phyloP scores from a whole-genome alignment of 2,113 vertebrate species.

The Bolborhynchus lineola region DNA sequence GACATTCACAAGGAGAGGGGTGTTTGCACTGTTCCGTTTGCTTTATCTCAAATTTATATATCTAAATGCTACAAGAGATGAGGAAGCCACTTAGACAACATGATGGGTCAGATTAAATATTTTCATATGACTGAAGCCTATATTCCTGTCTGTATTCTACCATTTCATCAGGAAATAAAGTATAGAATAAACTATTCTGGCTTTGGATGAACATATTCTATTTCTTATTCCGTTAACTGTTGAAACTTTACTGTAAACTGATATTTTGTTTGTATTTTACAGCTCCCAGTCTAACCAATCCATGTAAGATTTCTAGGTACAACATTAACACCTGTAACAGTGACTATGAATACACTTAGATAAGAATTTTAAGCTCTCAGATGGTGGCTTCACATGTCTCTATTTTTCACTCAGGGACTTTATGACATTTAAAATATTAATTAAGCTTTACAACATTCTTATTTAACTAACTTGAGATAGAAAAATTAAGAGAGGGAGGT shows the following conservation, averaged over 20 bases:
- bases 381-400: background rate
- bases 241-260: background rate
- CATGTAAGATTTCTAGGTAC: background rate
- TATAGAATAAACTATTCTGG: background rate
- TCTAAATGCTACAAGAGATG: background rate
- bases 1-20: background rate
- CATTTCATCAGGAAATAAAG: background rate
- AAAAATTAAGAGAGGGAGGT: background rate
- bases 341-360: background rate
- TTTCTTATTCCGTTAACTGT: background rate
- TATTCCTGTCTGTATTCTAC: background rate
- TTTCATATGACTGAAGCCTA: background rate
- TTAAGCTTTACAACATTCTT: background rate
- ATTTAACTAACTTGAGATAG: background rate
- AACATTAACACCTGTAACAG: background rate
- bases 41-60: background rate
- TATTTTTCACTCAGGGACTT: background rate
- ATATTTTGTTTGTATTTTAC: background rate
- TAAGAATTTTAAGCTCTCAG: background rate
- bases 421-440: background rate
- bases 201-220: background rate
- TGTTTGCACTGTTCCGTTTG: background rate
- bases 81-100: background rate
- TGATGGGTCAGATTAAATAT: background rate
- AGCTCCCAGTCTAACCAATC: background rate